Base-by-base conservation (phyloP, 2,888 invertebrate species). In the Hydropsyche betteni region DNA sequence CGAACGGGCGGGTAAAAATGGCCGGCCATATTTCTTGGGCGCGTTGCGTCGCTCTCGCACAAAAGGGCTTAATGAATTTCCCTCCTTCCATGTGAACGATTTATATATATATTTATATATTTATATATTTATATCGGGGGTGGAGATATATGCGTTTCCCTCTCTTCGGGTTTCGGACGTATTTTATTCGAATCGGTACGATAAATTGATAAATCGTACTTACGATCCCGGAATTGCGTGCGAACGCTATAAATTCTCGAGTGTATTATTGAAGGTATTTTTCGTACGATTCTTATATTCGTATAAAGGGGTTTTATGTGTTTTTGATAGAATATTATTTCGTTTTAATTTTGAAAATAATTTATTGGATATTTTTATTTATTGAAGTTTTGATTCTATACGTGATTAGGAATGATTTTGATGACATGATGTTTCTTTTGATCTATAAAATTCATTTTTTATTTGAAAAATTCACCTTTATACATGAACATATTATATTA, bases 1-100 rank as follows among this genome's bases (percentile, higher is more conserved):
- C 74, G 78, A 68, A 72, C 71, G 76, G 75, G 77, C 76, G 69
- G 76, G 75, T 58, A 79, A 78, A 79, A 79, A 78, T 76, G 77
- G 77, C 50, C 75, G 74, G 76, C 76, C 70, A 79, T 79, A 76
- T 79, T 68, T 79, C 79, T 79, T 75, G 44, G 55, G 36, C 34
- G 34, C 36, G 53, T 33, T 55, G 55, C 55, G 71, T 71, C 38
- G 58, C 72, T 34, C 68, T 75, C 74, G 70, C 71, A 77, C 77
- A 74, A 76, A 74, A 68, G 76, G 74, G 78, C 78, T 78, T 76
- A 78, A 78, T 78, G 78, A 78, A 78, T 76, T 74, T 69, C 68
- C 53, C 74, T 53, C 64, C 74, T 68, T 68, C 74, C 68, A 69
- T 50, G 4, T 10, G 44, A 8, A 24, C 33, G 33, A 24, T 24